Evolutionary conservation across 2,113 vertebrate species (phyloP).

Genomic region (Arothron firmamentum): DNA sequence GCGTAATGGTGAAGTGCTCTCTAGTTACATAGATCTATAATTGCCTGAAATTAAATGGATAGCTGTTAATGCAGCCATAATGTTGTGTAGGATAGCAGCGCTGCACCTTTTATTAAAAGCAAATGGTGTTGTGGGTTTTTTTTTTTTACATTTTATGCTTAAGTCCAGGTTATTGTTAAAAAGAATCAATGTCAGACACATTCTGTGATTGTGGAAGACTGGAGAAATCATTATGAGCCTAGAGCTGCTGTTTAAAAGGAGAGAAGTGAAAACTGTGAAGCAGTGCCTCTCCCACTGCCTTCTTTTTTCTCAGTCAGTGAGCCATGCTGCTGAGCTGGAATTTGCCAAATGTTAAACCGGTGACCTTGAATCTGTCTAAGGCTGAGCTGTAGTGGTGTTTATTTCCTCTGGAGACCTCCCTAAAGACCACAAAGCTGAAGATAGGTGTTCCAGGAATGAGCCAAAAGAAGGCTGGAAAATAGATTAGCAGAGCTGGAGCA

Average conservation of each 20-base stretch:
- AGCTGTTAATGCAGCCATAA: conserved; percentile 17
- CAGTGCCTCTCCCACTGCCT: conserved; percentile 35
- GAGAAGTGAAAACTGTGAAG: conserved; percentile 56
- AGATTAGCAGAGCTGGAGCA: conserved; percentile 35
- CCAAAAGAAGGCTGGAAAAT: conserved; percentile 25
- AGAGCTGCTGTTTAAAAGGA: conserved; percentile 49
- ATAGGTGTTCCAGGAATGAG: conserved; percentile 28
- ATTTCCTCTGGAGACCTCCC: conserved; percentile 47
- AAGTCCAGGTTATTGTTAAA: background rate
- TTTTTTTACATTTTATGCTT: background rate
- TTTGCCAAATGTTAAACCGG: conserved; percentile 55
- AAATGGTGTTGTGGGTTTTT: background rate
- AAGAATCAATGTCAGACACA: background rate
- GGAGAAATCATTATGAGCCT: conserved; percentile 59
- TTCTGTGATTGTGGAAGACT: conserved; percentile 16
- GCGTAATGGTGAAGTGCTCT: conserved; percentile 46
- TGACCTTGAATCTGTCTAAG: conserved; percentile 52
- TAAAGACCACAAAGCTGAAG: conserved; percentile 25
- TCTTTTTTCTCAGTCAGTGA: conserved; percentile 38
- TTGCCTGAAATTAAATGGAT: conserved; percentile 37
- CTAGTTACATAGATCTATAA: conserved; percentile 50
- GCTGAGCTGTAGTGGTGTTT: conserved; percentile 44
- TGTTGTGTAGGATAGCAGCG: conserved; percentile 2
- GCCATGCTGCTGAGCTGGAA: conserved; percentile 34
- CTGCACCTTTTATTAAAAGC: background rate